These are phyloP conservation scores for Pollenia angustigena DNA, from an alignment of 2,888 invertebrate genomes.

Conservation along the genomic window DNA sequence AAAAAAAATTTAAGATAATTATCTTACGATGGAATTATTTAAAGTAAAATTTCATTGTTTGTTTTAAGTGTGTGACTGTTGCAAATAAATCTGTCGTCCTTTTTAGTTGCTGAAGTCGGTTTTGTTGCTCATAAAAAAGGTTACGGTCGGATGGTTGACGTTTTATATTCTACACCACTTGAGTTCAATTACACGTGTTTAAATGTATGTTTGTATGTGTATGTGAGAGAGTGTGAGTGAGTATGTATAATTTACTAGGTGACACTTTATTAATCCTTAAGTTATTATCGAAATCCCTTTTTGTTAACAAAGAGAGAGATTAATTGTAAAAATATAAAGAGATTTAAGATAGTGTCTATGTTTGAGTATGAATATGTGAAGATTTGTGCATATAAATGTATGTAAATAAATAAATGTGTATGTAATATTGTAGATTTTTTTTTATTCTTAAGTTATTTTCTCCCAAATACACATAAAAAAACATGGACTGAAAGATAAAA, in stretches of 20 bases:
- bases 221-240: too few relatives aligned
- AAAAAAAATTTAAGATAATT: not conserved
- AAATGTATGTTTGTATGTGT: not conserved
- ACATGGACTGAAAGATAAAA: slow-evolving; percentile 27
- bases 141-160: slow-evolving; percentile 22
- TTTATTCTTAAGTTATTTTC: not conserved
- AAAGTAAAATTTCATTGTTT: slow-evolving; percentile 8
- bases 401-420: not conserved
- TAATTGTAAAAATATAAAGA: slow-evolving; percentile 38
- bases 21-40: slow-evolving; percentile 17
- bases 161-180: slow-evolving; percentile 22
- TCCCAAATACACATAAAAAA: not conserved
- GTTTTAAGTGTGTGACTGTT: not conserved
- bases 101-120: not conserved
- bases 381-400: not conserved
- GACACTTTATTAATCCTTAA: slow-evolving; percentile 61
- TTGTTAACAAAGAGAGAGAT: slow-evolving; percentile 32
- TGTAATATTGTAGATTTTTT: not conserved
- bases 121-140: slow-evolving; percentile 6
- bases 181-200: slow-evolving; percentile 30
- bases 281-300: slow-evolving; percentile 27
- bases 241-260: slow-evolving; percentile 20
- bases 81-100: not conserved
- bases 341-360: not conserved
- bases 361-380: too few relatives aligned